Conservation (phyloP, 2,113 vertebrate genomes). For the Ia io region DNA sequence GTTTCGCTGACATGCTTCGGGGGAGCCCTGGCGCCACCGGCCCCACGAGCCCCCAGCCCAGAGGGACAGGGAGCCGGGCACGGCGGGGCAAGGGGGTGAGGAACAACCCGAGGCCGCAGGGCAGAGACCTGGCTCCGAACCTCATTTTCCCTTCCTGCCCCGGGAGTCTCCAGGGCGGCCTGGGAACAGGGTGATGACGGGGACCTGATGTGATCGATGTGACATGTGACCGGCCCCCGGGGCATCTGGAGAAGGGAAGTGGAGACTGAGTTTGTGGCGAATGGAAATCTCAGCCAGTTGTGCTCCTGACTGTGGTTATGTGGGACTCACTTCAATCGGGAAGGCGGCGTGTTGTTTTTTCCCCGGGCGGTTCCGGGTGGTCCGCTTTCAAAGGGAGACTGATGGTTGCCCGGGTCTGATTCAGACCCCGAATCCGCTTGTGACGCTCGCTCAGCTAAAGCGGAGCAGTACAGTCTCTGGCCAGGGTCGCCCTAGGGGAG, state of each 20-base stretch:
- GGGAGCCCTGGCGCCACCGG: background rate
- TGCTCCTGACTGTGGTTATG: background rate
- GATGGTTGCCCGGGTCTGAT: background rate
- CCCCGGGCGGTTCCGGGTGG: background rate
- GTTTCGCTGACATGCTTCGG: background rate
- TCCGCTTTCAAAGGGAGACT: background rate
- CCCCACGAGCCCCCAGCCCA: no score
- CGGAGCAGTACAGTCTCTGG: background rate
- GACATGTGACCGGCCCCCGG: background rate
- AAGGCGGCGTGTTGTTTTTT: background rate
- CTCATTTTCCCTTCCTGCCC: background rate
- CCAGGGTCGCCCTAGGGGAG: background rate
- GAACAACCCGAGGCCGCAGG: rapidly evolving
- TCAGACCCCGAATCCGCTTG: background rate
- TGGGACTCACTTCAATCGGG: background rate
- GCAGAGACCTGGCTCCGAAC: background rate
- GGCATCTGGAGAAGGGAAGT: background rate
- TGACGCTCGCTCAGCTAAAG: background rate
- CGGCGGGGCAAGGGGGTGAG: background rate
- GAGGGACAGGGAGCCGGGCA: background rate
- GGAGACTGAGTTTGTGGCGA: background rate
- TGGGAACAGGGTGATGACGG: background rate
- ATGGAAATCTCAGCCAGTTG: background rate
- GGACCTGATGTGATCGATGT: background rate
- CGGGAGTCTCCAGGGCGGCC: background rate